Evolutionary conservation across 2,797 vertebrate genomes (phyloP).

Genomic region (Melanotaenia pygmaea): DNA sequence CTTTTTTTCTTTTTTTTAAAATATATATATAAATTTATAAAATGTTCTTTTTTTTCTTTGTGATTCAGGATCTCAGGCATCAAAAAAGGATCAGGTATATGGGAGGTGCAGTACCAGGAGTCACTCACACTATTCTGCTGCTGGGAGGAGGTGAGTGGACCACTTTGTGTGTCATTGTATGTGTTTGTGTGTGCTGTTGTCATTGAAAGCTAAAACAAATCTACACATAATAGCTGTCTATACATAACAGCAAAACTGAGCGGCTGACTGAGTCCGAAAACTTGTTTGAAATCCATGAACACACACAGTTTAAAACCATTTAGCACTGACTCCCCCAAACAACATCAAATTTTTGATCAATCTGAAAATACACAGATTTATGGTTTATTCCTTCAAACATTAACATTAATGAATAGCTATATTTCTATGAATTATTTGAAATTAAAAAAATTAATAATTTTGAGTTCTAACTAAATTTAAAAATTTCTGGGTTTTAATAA

Average conservation of each 20-base stretch:
- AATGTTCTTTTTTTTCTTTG: conserved; percentile 14
- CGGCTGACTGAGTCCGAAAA: too few relatives aligned
- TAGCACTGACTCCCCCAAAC: too few relatives aligned
- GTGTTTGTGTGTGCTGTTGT: conserved; percentile 9
- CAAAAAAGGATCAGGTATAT: conserved; percentile 76
- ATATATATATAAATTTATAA: neutral
- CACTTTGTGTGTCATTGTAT: neutral
- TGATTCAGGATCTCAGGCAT: conserved; percentile 67
- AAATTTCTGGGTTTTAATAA: too few relatives aligned
- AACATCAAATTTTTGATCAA: neutral
- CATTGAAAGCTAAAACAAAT: neutral
- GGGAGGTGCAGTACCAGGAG: conserved; percentile 61
- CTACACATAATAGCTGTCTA: neutral
- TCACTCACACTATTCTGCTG: conserved; percentile 74
- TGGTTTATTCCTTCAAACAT: too few relatives aligned
- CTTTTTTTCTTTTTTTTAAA: too few relatives aligned
- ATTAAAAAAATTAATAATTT: neutral
- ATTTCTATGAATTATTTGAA: neutral
- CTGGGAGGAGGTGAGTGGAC: conserved; percentile 80
- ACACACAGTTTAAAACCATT: neutral
- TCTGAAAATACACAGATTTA: neutral
- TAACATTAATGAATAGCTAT: too few relatives aligned
- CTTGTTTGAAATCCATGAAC: too few relatives aligned
- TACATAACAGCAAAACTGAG: too few relatives aligned
- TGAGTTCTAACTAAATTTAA: too few relatives aligned